Conservation (phyloP, 2,888 invertebrate genomes). For the Lepidonotus clava region DNA sequence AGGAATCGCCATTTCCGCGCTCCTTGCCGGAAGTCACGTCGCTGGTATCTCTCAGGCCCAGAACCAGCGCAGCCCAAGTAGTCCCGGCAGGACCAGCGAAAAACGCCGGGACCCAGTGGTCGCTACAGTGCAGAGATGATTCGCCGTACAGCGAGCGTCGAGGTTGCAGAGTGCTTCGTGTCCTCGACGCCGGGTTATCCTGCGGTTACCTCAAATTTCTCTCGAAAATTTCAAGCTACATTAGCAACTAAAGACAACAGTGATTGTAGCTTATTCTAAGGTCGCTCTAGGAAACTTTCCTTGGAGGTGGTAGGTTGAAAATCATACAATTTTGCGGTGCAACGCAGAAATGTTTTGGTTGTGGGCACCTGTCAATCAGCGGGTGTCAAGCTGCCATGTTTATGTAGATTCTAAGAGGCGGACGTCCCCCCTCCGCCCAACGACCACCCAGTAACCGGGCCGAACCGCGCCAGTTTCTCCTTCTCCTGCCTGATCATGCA, state of each 20-base stretch:
- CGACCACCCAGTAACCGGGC: no score
- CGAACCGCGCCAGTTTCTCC: no score
- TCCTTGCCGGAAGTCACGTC: no score
- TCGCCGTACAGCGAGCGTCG: no score
- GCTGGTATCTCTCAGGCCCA: no score
- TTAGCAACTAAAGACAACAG: not conserved
- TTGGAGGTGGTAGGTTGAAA: not conserved
- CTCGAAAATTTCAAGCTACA: not conserved
- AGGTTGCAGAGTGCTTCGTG: not conserved
- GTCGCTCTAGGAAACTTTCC: not conserved
- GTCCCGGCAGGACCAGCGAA: not conserved
- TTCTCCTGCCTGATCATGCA: no score
- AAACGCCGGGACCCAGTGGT: no score
- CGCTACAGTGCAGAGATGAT: no score
- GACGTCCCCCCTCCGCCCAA: constrained; percentile 42
- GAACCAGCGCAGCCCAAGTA: no score
- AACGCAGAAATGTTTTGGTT: constrained; percentile 60
- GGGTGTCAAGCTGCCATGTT: constrained; percentile 53
- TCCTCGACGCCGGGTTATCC: constrained; percentile 32
- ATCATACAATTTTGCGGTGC: not conserved
- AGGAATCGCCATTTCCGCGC: no score
- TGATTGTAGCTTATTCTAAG: not conserved
- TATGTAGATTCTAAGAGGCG: constrained; percentile 52
- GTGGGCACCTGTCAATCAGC: constrained; percentile 58
- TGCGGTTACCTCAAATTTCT: not conserved